A percentile compares a stretch with the other conserved stretches of the same genome.
phyloP scores from a whole-genome alignment of 2,888 invertebrate genomes.

The Nemapogon koenigi region DNA sequence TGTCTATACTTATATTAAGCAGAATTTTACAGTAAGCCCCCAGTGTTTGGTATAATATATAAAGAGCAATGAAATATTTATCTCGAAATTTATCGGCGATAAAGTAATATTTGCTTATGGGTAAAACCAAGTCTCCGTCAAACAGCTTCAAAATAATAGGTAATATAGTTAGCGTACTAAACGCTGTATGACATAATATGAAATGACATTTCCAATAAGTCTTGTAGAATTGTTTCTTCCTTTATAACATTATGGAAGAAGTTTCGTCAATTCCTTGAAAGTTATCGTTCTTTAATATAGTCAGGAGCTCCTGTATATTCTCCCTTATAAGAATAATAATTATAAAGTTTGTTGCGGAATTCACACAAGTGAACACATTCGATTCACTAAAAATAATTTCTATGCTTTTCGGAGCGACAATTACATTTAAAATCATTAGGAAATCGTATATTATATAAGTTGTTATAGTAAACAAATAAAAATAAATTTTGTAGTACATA shows the following conservation, averaged over 20 bases:
- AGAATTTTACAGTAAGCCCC: conserved; percentile 43
- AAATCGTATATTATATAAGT: conserved; percentile 29
- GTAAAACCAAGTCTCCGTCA: conserved; percentile 26
- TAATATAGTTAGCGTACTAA: not conserved
- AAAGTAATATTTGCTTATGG: conserved; percentile 45
- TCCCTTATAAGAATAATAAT: not conserved
- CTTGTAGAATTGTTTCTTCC: conserved; percentile 23
- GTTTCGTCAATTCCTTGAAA: conserved; percentile 27
- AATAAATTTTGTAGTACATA: conserved; percentile 26
- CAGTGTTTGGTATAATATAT: conserved; percentile 35
- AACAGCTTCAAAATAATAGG: not conserved
- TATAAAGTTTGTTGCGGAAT: not conserved
- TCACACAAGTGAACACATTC: conserved; percentile 23
- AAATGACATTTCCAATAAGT: conserved; percentile 14
- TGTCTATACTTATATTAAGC: conserved; percentile 36
- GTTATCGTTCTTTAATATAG: conserved; percentile 31
- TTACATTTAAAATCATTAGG: conserved; percentile 33
- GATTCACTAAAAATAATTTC: conserved; percentile 37
- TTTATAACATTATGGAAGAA: conserved; percentile 23
- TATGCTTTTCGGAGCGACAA: conserved; percentile 33
- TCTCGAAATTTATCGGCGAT: conserved; percentile 28
- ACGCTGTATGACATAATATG: not conserved
- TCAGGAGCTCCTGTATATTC: conserved; percentile 17
- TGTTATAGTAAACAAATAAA: conserved; percentile 6
- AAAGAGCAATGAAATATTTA: conserved; percentile 29